A percentile compares a stretch with the other conserved stretches of the same genome.
Conservation (phyloP, 2,113 vertebrate genomes). For the Dendrocopos noguchii region DNA sequence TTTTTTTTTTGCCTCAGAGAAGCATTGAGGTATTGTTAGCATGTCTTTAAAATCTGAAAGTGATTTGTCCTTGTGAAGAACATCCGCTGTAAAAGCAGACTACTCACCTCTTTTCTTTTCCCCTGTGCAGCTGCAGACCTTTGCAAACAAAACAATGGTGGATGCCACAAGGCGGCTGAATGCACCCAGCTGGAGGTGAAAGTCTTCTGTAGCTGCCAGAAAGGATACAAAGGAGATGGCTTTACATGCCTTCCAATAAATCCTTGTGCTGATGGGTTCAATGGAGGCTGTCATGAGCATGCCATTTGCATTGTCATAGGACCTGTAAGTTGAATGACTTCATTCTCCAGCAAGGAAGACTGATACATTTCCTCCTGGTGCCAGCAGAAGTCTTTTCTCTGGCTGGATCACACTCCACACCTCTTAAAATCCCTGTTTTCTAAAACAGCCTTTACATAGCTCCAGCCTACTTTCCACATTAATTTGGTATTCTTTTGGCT, state of each 20-base stretch:
- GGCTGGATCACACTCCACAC: not conserved
- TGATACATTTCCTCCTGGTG: not conserved
- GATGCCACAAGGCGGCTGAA: slow-evolving; percentile 81
- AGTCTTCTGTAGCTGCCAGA: slow-evolving; percentile 86
- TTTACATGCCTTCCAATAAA: slow-evolving; percentile 82
- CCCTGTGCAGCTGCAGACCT: slow-evolving; percentile 78
- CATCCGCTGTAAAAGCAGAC: not conserved
- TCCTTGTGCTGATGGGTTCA: slow-evolving; percentile 80
- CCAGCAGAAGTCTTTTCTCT: not conserved
- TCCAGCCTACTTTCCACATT: not conserved
- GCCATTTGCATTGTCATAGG: slow-evolving; percentile 87
- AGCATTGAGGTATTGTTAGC: not conserved
- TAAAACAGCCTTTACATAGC: not conserved
- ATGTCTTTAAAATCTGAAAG: not conserved
- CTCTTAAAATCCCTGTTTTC: not conserved
- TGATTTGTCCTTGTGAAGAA: not conserved
- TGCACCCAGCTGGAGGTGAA: slow-evolving; percentile 82
- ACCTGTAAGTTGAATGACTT: slow-evolving; percentile 79
- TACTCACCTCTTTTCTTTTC: not conserved
- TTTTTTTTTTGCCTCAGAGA: not conserved
- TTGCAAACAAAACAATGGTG: slow-evolving; percentile 88
- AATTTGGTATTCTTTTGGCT: not conserved
- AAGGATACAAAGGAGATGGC: slow-evolving; percentile 87
- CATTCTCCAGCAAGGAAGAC: not conserved
- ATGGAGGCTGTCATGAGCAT: slow-evolving; percentile 90